Percentiles rank a stretch among this genome's conserved stretches.
These are phyloP conservation scores for Mantis religiosa DNA, from an alignment of 2,888 invertebrate genomes.

Conservation along the genomic window DNA sequence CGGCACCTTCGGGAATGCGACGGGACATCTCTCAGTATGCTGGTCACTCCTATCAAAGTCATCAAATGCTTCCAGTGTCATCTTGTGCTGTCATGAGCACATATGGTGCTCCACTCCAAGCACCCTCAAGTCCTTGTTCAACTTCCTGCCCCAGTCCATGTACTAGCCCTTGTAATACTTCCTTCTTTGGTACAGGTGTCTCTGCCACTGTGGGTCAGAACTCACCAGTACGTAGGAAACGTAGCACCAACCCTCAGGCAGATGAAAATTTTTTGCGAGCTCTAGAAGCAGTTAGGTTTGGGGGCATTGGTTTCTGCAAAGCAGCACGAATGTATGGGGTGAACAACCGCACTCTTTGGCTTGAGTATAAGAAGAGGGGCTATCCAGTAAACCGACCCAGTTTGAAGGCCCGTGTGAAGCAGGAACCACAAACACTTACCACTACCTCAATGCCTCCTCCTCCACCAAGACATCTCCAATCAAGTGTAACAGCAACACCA, in stretches of 20 bases:
- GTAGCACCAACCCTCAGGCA: slow-evolving; percentile 74
- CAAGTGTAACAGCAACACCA: slow-evolving; percentile 34
- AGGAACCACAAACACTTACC: slow-evolving; percentile 58
- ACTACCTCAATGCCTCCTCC: slow-evolving; percentile 59
- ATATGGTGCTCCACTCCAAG: slow-evolving; percentile 1
- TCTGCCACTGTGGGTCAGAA: slow-evolving; percentile 35
- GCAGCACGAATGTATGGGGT: slow-evolving; percentile 80
- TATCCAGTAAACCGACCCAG: slow-evolving; percentile 77
- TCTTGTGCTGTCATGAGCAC: slow-evolving; percentile 19
- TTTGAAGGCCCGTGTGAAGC: slow-evolving; percentile 70
- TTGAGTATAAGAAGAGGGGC: slow-evolving; percentile 79
- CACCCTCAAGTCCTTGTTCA: slow-evolving; percentile 24
- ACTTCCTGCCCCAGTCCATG: slow-evolving; percentile 34
- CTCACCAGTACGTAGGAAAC: slow-evolving; percentile 57
- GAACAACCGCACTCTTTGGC: slow-evolving; percentile 79
- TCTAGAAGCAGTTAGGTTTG: slow-evolving; percentile 74
- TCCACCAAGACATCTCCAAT: slow-evolving; percentile 26
- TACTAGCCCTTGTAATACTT: slow-evolving; percentile 36
- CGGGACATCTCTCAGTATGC: slow-evolving; percentile 22
- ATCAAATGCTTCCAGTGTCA: slow-evolving; percentile 25
- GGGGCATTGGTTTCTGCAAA: slow-evolving; percentile 81
- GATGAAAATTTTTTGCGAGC: slow-evolving; percentile 80
- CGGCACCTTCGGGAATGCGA: neutral
- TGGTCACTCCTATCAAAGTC: slow-evolving; percentile 17
- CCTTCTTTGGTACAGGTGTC: slow-evolving; percentile 17